Base-by-base conservation (phyloP, 2,888 invertebrate species). In the Drosophila siamana region DNA sequence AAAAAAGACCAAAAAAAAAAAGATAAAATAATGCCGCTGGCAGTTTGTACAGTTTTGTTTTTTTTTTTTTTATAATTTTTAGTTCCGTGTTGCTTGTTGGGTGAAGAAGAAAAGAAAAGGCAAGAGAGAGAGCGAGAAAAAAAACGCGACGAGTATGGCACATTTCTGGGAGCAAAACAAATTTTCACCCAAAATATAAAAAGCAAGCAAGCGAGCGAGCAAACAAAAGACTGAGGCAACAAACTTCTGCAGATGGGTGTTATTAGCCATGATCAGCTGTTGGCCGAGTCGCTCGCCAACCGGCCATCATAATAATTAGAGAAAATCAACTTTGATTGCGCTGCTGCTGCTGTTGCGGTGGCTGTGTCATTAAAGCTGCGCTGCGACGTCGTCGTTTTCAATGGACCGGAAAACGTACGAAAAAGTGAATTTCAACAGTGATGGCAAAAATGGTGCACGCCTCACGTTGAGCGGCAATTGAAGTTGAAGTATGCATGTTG, bases 401-500 rank as follows among this genome's bases (percentile, higher is more conserved):
- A 82, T 82, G 88, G 82, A 87, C 86, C 82, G 88, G 82, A 82
- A 82, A 86, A 86, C 81, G 67, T 65, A 70, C 54, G 52, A 67
- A 61, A 68, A 87, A 82, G 88, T 87, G 85, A 87, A 85, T 87
- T 86, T 81, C 54, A 59, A 74, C 77, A 72, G 68, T 77, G 73
- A 26, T 77, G 77, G 74, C 70, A 74, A 67, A 69, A 41, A 68
- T 62, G 52, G 38, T 77, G 30, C 26, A 73, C 22, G 15, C 44
- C n/a, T 67, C 65, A 73, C 22, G 15, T 33, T n/a, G 71, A 61
- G 26, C 50, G 44, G 57, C 63, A 66, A 60, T 66, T 78, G 71
- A 38, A 51, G 54, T 66, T 78, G 71, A 38, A 51, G 54, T 44
- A 16, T 65, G 51, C 50, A 54, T n/a, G 33, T 11, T 50, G 68